These are phyloP conservation scores for Colossoma macropomum DNA, from an alignment of 2,113 vertebrate genomes.

Conservation along the genomic window DNA sequence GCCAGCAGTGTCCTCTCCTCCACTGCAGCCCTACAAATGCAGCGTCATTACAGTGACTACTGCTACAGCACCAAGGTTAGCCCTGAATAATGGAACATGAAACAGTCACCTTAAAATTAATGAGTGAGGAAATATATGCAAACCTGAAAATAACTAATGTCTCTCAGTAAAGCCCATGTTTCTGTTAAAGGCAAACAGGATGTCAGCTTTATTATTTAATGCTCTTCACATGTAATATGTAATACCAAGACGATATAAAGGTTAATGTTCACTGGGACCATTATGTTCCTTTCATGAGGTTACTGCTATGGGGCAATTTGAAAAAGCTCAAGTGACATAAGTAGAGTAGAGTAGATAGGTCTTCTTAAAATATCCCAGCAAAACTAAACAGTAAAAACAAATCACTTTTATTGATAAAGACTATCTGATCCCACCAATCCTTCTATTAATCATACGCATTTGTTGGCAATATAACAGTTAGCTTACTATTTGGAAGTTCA, in stretches of 20 bases:
- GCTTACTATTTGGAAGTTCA: too few relatives aligned
- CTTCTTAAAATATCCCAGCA: too few relatives aligned
- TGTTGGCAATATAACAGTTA: too few relatives aligned
- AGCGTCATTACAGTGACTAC: neutral
- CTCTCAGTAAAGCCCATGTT: neutral
- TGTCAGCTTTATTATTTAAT: neutral
- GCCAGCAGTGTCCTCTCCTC: slow-evolving; percentile 40
- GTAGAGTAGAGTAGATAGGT: too few relatives aligned
- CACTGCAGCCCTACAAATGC: slow-evolving; percentile 24
- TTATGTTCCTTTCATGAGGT: neutral
- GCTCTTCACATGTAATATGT: neutral
- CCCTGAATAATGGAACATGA: neutral
- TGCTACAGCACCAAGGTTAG: slow-evolving; percentile 42
- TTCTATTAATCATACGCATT: too few relatives aligned
- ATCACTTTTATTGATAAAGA: too few relatives aligned
- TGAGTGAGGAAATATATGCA: neutral
- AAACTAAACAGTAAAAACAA: too few relatives aligned
- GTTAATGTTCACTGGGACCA: neutral
- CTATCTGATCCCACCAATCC: too few relatives aligned
- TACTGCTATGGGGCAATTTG: too few relatives aligned
- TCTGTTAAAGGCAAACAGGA: neutral
- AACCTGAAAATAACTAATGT: neutral
- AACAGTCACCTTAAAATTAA: slow-evolving; percentile 1
- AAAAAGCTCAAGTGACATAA: too few relatives aligned
- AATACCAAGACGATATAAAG: neutral